Evolutionary conservation across 2,797 vertebrate species (phyloP), one percentile per base, ranked within the genome.

Genomic region (Manis crassicaudata): DNA sequence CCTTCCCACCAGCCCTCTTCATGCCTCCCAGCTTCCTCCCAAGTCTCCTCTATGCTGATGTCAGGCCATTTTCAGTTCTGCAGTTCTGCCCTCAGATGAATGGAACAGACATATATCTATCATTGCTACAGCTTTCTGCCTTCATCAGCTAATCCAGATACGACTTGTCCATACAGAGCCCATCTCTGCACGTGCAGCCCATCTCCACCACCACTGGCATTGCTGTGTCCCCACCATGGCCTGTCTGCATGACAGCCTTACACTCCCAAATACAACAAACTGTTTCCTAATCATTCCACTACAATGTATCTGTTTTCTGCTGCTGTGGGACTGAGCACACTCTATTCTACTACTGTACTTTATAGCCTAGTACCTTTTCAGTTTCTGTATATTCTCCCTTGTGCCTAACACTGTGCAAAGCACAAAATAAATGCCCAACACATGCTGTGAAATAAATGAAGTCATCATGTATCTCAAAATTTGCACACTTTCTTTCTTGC

Each of bases 401-500:
- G 8, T 83, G 82, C 63, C 32, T 8, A 29, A 37, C 8, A 52
- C 29, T 63, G 29, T 50, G 43, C 23, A 81, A 13, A 75, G 29
- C 35, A 32, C n/a, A 27, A 54, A 43, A 65, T 43, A 84, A 75
- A 73, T 62, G 60, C n/a, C 35, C 35, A 46, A 35, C 60, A 27
- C 10, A 40, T 21, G 21, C 67, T 67, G 11, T 29, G 63, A 92
- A 63, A 70, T 65, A 46, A 62, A 40, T 56, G 13, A 63, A 81
- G 63, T 70, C 46, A 80, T 29, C 11, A 0, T 5, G 7, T 21
- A 85, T 23, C 70, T 93, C 35, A 37, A 76, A 81, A 68, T 88
- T 88, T 79, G 95, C 40, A 92, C 54, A 65, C 79, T 83, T 76
- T 35, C 76, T 75, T 90, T 68, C 72, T 84, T 92, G 62, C 83